phyloP scores from a whole-genome alignment of 2,888 invertebrate species.

The Agrotis segetum region DNA sequence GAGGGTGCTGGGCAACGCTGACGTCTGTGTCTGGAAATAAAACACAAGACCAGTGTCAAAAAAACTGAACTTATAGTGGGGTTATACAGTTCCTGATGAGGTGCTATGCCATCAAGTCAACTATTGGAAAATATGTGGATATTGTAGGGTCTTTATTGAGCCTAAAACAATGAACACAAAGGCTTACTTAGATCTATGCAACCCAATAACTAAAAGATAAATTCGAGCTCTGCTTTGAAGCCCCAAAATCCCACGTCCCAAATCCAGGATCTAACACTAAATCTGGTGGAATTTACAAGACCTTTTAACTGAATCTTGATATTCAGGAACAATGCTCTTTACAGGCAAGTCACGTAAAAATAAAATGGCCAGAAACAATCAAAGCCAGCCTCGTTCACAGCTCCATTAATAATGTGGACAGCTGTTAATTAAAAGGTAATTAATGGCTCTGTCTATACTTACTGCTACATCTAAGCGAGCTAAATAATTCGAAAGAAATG shows the following conservation, averaged over 20 bases:
- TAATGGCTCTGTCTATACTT: slow-evolving; percentile 26
- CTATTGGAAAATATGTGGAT: background rate
- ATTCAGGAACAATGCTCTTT: slow-evolving; percentile 23
- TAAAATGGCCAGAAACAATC: slow-evolving; percentile 36
- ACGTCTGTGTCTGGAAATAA: background rate
- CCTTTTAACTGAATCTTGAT: slow-evolving; percentile 10
- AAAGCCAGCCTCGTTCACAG: slow-evolving; percentile 32
- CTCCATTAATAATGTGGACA: slow-evolving; percentile 39
- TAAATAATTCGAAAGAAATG: background rate
- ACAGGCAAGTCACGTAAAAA: slow-evolving; percentile 25
- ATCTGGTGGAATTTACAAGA: background rate
- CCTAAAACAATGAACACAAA: background rate
- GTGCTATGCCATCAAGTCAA: slow-evolving; percentile 29
- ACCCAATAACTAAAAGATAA: slow-evolving; percentile 1
- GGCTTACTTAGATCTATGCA: background rate
- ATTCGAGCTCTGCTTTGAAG: background rate
- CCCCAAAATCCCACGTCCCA: background rate
- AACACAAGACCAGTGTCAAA: background rate
- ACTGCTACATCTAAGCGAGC: slow-evolving; percentile 1
- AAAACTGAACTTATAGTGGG: background rate
- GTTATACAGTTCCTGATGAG: slow-evolving; percentile 1
- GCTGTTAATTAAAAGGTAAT: slow-evolving; percentile 50
- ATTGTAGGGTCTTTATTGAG: background rate
- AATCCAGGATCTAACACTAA: background rate
- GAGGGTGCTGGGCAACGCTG: background rate